A percentile compares a stretch with the other conserved stretches of the same genome.
phyloP scores from a whole-genome alignment of 2,888 invertebrate species.

The Coecobrya sp. region DNA sequence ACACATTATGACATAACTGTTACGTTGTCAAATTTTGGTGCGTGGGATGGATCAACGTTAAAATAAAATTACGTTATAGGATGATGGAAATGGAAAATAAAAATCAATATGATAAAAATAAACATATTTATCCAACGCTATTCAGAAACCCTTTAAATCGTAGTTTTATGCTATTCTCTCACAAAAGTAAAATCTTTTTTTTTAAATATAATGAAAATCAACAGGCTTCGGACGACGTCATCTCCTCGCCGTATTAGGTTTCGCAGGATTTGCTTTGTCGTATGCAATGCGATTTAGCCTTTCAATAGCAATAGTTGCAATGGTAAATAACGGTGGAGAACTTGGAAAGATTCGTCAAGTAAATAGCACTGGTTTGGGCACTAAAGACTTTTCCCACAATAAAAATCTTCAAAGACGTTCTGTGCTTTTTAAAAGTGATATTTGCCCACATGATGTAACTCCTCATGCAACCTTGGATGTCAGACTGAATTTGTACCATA shows the following conservation, averaged over 20 bases:
- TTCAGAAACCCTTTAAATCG: background rate
- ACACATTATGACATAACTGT: background rate
- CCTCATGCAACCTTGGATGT: conserved; percentile 59
- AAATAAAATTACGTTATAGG: too few relatives aligned
- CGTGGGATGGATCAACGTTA: background rate
- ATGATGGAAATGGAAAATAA: too few relatives aligned
- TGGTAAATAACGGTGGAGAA: conserved; percentile 57
- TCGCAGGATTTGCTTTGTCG: conserved; percentile 82
- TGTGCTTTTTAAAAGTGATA: conserved; percentile 69
- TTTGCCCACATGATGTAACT: conserved; percentile 72
- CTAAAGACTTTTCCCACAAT: background rate
- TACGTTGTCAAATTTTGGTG: background rate
- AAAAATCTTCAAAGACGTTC: conserved; percentile 6
- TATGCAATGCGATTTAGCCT: conserved; percentile 85
- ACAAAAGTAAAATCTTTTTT: background rate
- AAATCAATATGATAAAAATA: too few relatives aligned
- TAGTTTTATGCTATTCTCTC: background rate
- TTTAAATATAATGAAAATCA: conserved; percentile 25
- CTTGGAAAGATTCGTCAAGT: conserved; percentile 7
- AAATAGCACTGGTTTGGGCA: background rate
- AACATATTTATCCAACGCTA: too few relatives aligned
- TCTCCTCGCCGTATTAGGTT: conserved; percentile 80
- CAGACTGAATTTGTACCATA: conserved; percentile 63
- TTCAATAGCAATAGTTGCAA: conserved; percentile 83
- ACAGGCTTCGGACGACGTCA: conserved; percentile 84